phyloP scores from a whole-genome alignment of 2,797 vertebrate species.

The Gobionotothen gibberifrons region DNA sequence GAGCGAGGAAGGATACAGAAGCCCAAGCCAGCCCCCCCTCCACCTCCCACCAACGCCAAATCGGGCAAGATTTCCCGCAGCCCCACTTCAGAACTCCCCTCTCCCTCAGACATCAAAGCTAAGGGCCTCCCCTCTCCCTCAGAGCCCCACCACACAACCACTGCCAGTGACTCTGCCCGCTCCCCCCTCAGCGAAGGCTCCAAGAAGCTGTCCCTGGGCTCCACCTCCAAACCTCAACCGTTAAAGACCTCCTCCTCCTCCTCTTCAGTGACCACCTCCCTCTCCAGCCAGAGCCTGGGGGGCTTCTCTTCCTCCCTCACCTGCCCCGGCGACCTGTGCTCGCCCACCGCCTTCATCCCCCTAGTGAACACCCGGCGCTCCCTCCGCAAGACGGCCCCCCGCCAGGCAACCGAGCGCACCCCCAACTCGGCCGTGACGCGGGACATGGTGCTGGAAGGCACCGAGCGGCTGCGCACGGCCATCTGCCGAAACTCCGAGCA shows the following conservation, averaged over 20 bases:
- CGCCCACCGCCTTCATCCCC: constrained; percentile 91
- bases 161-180: constrained; percentile 76
- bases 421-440: constrained; percentile 92
- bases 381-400: constrained; percentile 90
- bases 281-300: constrained; percentile 72
- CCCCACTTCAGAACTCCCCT: constrained; percentile 85
- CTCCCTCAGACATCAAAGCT: constrained; percentile 80
- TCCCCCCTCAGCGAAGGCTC: constrained; percentile 69
- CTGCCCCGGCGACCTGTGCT: constrained; percentile 63
- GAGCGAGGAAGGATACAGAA: constrained; percentile 91
- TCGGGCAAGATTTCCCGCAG: constrained; percentile 85
- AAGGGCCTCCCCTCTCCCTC: constrained; percentile 73
- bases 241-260: constrained; percentile 76
- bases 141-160: constrained; percentile 78
- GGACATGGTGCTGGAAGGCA: constrained; percentile 91
- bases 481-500: constrained; percentile 94
- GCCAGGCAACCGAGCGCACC: constrained; percentile 90
- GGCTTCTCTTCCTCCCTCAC: constrained; percentile 65
- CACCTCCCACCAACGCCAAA: constrained; percentile 87
- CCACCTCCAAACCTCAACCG: constrained; percentile 89
- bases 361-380: constrained; percentile 93
- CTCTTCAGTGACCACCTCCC: constrained; percentile 63
- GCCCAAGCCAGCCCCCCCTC: constrained; percentile 92
- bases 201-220: constrained; percentile 86
- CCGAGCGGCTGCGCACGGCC: constrained; percentile 89